Evolutionary conservation across 2,888 invertebrate species (phyloP), one percentile per base, ranked within the genome.

Genomic region (Nysson spinosus): DNA sequence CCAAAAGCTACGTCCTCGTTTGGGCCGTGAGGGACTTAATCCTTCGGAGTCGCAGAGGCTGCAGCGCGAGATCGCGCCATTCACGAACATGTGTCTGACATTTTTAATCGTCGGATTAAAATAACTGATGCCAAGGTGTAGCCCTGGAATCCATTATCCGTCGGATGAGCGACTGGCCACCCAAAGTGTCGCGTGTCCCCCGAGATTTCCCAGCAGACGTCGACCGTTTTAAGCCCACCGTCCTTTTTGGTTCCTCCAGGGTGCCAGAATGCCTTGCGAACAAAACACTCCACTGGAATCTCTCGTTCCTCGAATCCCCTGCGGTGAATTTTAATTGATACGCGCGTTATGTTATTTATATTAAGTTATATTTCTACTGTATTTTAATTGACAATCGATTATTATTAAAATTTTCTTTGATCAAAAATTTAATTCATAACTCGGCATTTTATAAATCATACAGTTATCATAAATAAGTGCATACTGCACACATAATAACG

Each of bases 61-160:
- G 68, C 72, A 63, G 69, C 66, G 52, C 69, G 64, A 74, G 79
- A 69, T 72, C 75, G 72, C 72, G 54, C 52, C 65, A 56, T 64
- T 75, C 74, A 77, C 80, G 77, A 83, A 84, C 84, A 84, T 79
- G 83, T 85, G 84, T 85, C 84, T 80, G 84, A 85, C 84, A 85
- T 85, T 85, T 85, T 85, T 84, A 85, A 85, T 85, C 85, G 79
- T 67, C 62, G 80, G 84, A 85, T 85, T 85, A 85, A 85, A 84
- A 84, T 84, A 84, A 84, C 81, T 79, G 85, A 85, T 83, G 82
- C 83, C 72, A 79, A 81, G 78, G 76, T 80, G 77, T 77, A 78
- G 76, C 75, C 69, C 75, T 66, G 74, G 78, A 80, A 79, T 81
- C 77, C 81, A 75, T 81, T 81, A 82, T 81, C 80, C 78, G 71